Percentiles rank a stretch among this genome's conserved stretches.
Conservation (phyloP, 2,797 vertebrate genomes). For the Falco rusticolus region DNA sequence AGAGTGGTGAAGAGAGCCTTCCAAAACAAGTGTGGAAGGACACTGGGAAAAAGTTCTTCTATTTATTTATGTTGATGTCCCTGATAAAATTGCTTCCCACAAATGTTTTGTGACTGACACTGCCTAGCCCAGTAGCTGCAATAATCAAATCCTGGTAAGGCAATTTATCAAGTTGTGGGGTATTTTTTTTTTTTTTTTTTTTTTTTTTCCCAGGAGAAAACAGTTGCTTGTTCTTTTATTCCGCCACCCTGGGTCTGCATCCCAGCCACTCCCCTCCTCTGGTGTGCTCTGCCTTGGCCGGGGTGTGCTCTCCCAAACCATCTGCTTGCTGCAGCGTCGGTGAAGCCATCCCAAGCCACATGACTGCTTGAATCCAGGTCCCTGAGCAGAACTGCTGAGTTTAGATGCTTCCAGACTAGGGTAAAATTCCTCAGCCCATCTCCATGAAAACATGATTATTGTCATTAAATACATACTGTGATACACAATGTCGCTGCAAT, state of each 20-base stretch:
- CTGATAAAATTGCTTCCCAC: neutral
- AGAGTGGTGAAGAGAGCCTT: neutral
- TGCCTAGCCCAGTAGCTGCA: neutral
- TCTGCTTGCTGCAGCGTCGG: neutral
- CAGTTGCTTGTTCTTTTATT: neutral
- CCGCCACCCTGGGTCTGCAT: neutral
- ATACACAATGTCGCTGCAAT: neutral
- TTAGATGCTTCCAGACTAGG: neutral
- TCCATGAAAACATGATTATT: slow-evolving; percentile 15
- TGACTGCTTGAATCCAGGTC: rapidly evolving
- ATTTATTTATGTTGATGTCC: neutral
- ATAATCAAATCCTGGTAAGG: neutral
- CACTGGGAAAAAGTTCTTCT: neutral
- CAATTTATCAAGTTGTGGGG: neutral
- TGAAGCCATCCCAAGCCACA: neutral
- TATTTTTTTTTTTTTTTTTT: too few species aligned
- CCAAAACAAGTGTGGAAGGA: neutral
- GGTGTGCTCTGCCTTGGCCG: neutral
- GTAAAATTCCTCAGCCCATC: neutral
- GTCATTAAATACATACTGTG: slow-evolving; percentile 11
- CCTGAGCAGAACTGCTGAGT: neutral
- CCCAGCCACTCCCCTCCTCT: neutral
- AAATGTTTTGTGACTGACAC: neutral
- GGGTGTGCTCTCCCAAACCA: neutral
- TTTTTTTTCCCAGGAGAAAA: neutral